Evolutionary conservation across 2,797 vertebrate species (phyloP), one percentile per base, ranked within the genome.

Genomic region (Perodicticus potto): DNA sequence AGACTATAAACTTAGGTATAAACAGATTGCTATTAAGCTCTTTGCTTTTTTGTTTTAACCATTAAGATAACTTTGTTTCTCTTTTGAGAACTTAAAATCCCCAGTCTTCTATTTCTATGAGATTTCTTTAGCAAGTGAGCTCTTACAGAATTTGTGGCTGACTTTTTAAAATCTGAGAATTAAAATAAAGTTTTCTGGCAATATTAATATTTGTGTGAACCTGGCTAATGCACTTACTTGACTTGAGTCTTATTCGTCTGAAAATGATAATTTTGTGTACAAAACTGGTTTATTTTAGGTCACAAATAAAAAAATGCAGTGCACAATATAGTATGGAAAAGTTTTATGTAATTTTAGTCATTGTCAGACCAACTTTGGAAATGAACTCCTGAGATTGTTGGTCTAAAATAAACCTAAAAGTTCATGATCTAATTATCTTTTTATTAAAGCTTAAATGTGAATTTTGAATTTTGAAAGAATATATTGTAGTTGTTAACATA

Each of bases 201-300:
- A 77, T 93, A 72, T 37, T 96, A 94, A 53, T 89, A 89, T 70
- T 84, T 73, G 16, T 74, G 14, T 92, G 65, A 84, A 43, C 3
- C 43, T 90, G 81, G 37, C 73, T 57, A 78, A 43, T 23, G 27
- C 45, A 57, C 23, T 87, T 20, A 43, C 5, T 78, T 78, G 82
- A 94, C 55, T 86, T 90, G 73, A 84, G 34, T 25, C 16, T 86
- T 87, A 86, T 20, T 93, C 53, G 85, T 76, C 53, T 91, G 82
- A 94, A 65, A 84, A 65, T 72, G 63, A 16, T 90, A 84, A 80
- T 89, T 84, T 95, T 94, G 37, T 94, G 12, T 82, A n/a, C n/a
- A n/a, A n/a, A n/a, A 73, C 40, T 88, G 16, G 49, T n/a, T 63
- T 91, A n/a, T 84, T 91, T 92, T 84, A 59, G 85, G 80, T 84